Base-by-base conservation (phyloP, 1,140 invertebrate genomes). In the Micrasema longulum region DNA sequence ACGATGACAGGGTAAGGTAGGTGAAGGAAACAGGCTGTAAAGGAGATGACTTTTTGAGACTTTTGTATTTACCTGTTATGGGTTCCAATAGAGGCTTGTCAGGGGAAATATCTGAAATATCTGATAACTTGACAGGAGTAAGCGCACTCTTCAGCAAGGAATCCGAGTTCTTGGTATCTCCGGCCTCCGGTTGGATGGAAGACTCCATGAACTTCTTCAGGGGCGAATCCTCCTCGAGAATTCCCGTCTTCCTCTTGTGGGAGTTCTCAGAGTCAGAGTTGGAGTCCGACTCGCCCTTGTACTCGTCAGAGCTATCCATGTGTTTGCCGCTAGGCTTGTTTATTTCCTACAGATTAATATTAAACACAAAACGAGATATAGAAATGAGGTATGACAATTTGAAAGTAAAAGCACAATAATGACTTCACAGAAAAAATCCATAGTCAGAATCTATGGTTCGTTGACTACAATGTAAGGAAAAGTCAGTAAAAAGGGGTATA, bases 271-370 rank as follows among this genome's bases (percentile, higher is more conserved):
- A 78, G 65, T 80, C 81, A 1, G 78, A 78, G 60, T 79, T 80
- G 9, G 81, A 81, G 62, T 78, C 79, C 0, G 81, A 80, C 26
- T 79, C 78, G 14, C 82, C 70, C 55, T 82, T 83, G 78, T 84
- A 85, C 77, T 85, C 84, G 77, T 85, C 84, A 2, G 84, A 84
- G 60, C 84, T 85, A 74, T 85, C 83, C 83, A 85, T 85, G 78
- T 85, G 84, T 62, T 85, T 85, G 57, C 84, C 84, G 77, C 82
- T 84, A 4, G 83, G 83, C 55, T 85, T 85, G 78, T 85, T 83
- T 78, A 83, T 81, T 76, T 85, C 84, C 84, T 85, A 76, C 14
- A n/a, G n/a, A n/a, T n/a, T n/a, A n/a, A n/a, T n/a, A n/a, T n/a
- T n/a, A n/a, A n/a, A n/a, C n/a, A n/a, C n/a, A n/a, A n/a, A n/a